Evolutionary conservation across 2,888 invertebrate genomes (phyloP).

Genomic region (Drosophila formosana): DNA sequence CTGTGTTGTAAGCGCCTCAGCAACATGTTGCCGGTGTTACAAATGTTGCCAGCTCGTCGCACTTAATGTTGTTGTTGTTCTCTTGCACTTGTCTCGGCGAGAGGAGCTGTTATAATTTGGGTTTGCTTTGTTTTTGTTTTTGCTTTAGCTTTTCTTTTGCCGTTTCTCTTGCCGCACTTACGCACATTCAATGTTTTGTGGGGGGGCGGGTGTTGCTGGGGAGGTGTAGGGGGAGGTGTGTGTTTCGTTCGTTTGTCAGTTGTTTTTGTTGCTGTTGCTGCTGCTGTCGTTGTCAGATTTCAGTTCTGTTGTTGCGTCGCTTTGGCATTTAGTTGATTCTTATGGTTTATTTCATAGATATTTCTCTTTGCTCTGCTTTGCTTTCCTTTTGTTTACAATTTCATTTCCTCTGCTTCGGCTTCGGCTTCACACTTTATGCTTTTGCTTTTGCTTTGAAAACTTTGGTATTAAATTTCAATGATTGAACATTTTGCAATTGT

Average conservation of each 20-base stretch:
- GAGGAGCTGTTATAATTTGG: slow-evolving; percentile 42
- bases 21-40: slow-evolving; percentile 65
- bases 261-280: slow-evolving; percentile 10
- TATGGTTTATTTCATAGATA: slow-evolving; percentile 37
- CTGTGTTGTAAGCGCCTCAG: slow-evolving; percentile 59
- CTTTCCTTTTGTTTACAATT: slow-evolving; percentile 52
- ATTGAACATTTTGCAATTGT: slow-evolving; percentile 57
- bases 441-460: slow-evolving; percentile 47
- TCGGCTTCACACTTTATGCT: slow-evolving; percentile 46
- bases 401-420: slow-evolving; percentile 45
- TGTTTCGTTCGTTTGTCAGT: slow-evolving; percentile 38
- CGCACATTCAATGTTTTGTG: slow-evolving; percentile 49
- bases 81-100: slow-evolving; percentile 28
- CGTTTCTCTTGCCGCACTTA: slow-evolving; percentile 33
- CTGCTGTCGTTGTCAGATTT: slow-evolving; percentile 44
- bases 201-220: slow-evolving; percentile 9
- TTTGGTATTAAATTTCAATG: slow-evolving; percentile 61
- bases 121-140: slow-evolving; percentile 30
- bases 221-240: not conserved
- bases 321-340: slow-evolving; percentile 66
- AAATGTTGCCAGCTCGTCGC: slow-evolving; percentile 51
- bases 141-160: slow-evolving; percentile 19
- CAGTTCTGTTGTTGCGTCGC: slow-evolving; percentile 55
- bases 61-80: slow-evolving; percentile 58
- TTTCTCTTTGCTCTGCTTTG: slow-evolving; percentile 20